Conservation (phyloP, 2,113 vertebrate species). For the Hirundichthys speculiger region DNA sequence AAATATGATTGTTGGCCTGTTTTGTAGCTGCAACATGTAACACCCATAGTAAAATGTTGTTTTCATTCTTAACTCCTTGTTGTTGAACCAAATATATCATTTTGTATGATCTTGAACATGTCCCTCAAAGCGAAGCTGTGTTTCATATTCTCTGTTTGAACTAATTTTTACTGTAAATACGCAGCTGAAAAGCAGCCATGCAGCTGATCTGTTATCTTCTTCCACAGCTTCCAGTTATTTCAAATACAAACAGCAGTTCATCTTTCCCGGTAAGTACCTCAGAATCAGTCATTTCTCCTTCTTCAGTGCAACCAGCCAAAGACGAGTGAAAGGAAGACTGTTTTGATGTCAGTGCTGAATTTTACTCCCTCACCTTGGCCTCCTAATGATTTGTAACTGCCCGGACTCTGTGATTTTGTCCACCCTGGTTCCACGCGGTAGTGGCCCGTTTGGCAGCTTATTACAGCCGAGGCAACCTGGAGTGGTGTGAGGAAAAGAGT, state of each 20-base stretch:
- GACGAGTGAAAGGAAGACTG: conserved; percentile 29
- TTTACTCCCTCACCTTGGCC: conserved; percentile 45
- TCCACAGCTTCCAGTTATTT: conserved; percentile 94
- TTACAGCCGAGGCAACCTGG: conserved; percentile 39
- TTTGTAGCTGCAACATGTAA: no score
- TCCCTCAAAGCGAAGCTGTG: no score
- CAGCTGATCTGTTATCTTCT: conserved; percentile 46
- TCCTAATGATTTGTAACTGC: conserved; percentile 58
- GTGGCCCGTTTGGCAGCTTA: conserved; percentile 50
- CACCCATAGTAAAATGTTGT: no score
- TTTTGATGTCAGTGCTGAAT: conserved; percentile 67
- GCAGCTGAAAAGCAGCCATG: background rate
- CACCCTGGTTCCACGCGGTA: conserved; percentile 27
- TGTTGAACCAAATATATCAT: no score
- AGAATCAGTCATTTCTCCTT: conserved; percentile 52
- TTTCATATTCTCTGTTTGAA: no score
- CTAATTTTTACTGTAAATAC: background rate
- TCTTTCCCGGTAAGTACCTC: conserved; percentile 91
- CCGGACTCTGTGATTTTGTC: conserved; percentile 38
- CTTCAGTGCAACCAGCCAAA: conserved; percentile 50
- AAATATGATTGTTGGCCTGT: no score
- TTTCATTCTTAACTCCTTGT: no score
- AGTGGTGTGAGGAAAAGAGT: conserved; percentile 32
- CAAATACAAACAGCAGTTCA: conserved; percentile 99
- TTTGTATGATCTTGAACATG: no score